Percentiles rank a stretch among this genome's conserved stretches.
phyloP scores from a whole-genome alignment of 2,797 vertebrate species.

The Cynopterus sphinx region DNA sequence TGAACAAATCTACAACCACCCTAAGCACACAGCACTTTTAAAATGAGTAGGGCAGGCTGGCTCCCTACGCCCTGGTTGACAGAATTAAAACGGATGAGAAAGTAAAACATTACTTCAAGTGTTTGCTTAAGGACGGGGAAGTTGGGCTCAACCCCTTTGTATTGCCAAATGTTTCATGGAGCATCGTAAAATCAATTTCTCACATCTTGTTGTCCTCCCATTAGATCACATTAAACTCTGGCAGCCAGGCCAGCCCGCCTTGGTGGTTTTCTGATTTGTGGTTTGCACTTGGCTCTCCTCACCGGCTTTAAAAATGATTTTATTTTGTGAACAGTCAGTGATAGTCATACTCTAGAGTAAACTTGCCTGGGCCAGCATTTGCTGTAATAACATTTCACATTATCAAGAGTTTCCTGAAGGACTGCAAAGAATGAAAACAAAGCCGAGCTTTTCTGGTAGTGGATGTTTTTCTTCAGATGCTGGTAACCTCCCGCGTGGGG shows the following conservation, averaged over 20 bases:
- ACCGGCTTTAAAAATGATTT: conserved; percentile 86
- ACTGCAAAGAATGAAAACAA: conserved; percentile 82
- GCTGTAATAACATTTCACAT: conserved; percentile 85
- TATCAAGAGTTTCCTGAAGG: conserved; percentile 85
- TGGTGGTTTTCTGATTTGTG: conserved; percentile 89
- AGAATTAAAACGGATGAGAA: conserved; percentile 85
- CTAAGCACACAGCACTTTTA: conserved; percentile 78
- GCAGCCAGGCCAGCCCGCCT: conserved; percentile 83
- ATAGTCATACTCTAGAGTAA: conserved; percentile 86
- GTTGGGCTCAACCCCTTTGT: conserved; percentile 80
- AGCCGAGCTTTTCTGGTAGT: conserved; percentile 76
- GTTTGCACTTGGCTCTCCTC: conserved; percentile 87
- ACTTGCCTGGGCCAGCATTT: conserved; percentile 84
- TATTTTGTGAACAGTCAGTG: conserved; percentile 86
- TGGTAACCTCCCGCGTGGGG: conserved; percentile 67
- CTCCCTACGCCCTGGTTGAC: conserved; percentile 79
- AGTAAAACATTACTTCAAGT: conserved; percentile 85
- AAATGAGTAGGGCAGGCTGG: conserved; percentile 80
- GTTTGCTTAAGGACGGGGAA: conserved; percentile 87
- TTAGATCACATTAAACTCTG: conserved; percentile 88
- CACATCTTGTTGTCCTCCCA: conserved; percentile 85
- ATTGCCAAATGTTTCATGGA: conserved; percentile 87
- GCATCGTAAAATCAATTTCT: conserved; percentile 85
- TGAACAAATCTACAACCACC: conserved; percentile 81
- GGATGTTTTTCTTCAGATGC: conserved; percentile 74